Base-by-base conservation (phyloP, 1,140 invertebrate genomes). In the Musca vetustissima region DNA sequence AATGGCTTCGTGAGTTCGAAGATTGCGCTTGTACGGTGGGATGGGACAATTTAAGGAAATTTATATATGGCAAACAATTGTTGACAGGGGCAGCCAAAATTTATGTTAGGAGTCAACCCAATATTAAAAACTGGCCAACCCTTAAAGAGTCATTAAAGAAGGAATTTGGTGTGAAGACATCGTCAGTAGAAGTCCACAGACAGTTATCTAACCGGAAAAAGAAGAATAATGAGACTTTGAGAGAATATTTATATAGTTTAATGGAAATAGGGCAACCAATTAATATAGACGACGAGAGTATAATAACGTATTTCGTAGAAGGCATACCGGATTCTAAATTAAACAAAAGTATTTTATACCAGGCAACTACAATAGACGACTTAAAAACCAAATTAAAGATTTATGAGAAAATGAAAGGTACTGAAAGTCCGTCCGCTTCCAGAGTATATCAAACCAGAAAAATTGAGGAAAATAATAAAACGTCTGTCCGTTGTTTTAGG, bases 41-140 rank as follows among this genome's bases (percentile, higher is more conserved):
- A 11, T 68, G 66, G 53, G 47, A 53, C 19, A 53, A 61, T 2
- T 17, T 48, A 17, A 17, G 59, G 9, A 28, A 59, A 55, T 68
- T 24, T 19, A 61, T 68, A n/a, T 68, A 68, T 32, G 53, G 22
- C 1, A 43, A 53, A 25, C 53, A 68, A 25, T 53, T 68, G 22
- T 24, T 68, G 17, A 47, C 28, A 21, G 66, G 66, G 2, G 66
- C 66, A 7, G 66, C 14, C 2, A 68, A 68, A 47, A 32, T 59
- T 14, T 68, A 59, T 21, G 22, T 49, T 13, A 17, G 67, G 25
- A 49, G 66, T n/a, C 55, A 59, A 49, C n/a, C 19, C 15, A 36
- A 17, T 15, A 25, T 57, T n/a, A 55, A 55, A 3, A 17, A 64
- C 9, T 67, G 66, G 66, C 17, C 13, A 21, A 57, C 66, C 15